phyloP scores from a whole-genome alignment of 1,140 invertebrate species.

The Drosophila paulistorum region DNA sequence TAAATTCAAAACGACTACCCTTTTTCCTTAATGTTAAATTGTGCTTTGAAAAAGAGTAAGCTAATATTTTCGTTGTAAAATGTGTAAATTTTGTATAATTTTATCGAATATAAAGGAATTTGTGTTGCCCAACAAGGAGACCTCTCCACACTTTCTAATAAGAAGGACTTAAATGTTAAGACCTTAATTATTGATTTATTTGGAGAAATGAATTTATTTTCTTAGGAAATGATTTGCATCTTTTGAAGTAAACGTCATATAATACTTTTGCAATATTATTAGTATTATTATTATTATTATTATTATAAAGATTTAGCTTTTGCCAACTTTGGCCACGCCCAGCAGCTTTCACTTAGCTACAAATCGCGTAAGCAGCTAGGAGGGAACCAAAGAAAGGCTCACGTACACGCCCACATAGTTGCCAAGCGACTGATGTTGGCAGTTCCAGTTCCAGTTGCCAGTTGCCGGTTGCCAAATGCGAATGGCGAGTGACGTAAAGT shows the following conservation, averaged over 20 bases:
- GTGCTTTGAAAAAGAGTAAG: too few relatives aligned
- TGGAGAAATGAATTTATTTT: background rate
- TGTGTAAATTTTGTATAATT: too few relatives aligned
- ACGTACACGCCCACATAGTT: constrained; percentile 45
- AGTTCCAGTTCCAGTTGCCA: constrained; percentile 1
- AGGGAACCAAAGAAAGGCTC: constrained; percentile 7
- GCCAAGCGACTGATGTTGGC: constrained; percentile 1
- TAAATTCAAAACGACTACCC: too few relatives aligned
- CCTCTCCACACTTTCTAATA: too few relatives aligned
- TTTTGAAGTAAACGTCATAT: background rate
- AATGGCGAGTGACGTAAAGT: constrained; percentile 60
- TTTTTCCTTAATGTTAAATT: too few relatives aligned
- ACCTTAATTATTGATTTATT: background rate
- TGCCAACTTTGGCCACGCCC: constrained; percentile 35
- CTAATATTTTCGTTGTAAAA: too few relatives aligned
- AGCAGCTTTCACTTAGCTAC: constrained; percentile 23
- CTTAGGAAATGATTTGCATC: background rate
- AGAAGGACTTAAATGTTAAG: too few relatives aligned
- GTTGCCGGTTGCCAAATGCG: constrained; percentile 15
- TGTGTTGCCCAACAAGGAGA: too few relatives aligned
- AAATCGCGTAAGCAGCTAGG: constrained; percentile 2
- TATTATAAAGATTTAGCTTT: constrained; percentile 6
- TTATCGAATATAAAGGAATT: too few relatives aligned
- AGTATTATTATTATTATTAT: constrained; percentile 4
- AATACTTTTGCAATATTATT: constrained; percentile 6